These are phyloP conservation scores for Caenorhabditis elegans DNA, from an alignment of 1,140 invertebrate genomes.

Conservation along the genomic window WBcel235 BX284602.5:5426001-5426500, in stretches of 20 bases:
- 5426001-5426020: too few relatives aligned
- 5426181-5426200: neutral
- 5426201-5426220: neutral
- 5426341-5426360: neutral
- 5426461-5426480: conserved; percentile 8
- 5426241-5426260: neutral
- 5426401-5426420: neutral
- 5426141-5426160: neutral
- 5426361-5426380: neutral
- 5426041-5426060: too few relatives aligned
- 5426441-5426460: conserved; percentile 23
- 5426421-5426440: conserved; percentile 20
- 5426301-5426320: too few relatives aligned
- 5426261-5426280: neutral
- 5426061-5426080: neutral
- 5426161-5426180: conserved; percentile 23
- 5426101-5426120: neutral
- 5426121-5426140: neutral
- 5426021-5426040: too few relatives aligned
- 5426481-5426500: neutral
- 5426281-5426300: neutral
- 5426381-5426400: conserved; percentile 18
- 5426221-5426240: conserved; percentile 22
- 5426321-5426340: too few relatives aligned
- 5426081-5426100: too few relatives aligned